phyloP scores from a whole-genome alignment of 2,888 invertebrate genomes.

The Hirtodrosophila confusa region DNA sequence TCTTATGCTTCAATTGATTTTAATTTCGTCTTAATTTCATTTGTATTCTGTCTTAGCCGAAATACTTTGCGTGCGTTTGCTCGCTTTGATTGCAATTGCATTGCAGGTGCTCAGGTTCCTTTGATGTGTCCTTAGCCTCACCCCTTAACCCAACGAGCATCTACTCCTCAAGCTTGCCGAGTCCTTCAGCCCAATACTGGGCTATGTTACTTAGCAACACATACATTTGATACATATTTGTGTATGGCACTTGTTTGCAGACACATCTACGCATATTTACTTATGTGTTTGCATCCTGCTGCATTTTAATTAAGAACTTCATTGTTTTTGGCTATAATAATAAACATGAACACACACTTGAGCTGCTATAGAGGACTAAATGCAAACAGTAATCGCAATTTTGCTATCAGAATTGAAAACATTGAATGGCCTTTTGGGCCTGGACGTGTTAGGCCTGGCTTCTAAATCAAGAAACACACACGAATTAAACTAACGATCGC shows the following conservation, averaged over 20 bases:
- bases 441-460: constrained; percentile 2
- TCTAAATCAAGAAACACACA: not conserved
- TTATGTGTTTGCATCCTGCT: constrained; percentile 43
- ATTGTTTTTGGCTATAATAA: constrained; percentile 47
- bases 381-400: constrained; percentile 13
- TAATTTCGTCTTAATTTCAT: constrained; percentile 64
- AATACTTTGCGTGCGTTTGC: constrained; percentile 29
- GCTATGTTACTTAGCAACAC: not conserved
- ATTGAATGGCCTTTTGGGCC: not conserved
- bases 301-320: constrained; percentile 71
- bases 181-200: not conserved
- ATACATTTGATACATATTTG: not conserved
- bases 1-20: constrained; percentile 56
- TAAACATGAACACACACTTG: constrained; percentile 19
- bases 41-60: constrained; percentile 33
- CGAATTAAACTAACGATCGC: constrained; percentile 1
- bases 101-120: constrained; percentile 7
- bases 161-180: constrained; percentile 10
- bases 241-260: not conserved
- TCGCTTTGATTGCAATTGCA: constrained; percentile 18
- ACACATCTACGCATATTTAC: constrained; percentile 17
- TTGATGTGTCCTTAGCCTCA: constrained; percentile 5
- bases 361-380: not conserved
- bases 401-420: constrained; percentile 2
- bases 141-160: not conserved